phyloP scores from a whole-genome alignment of 2,888 invertebrate genomes.

The Limenitis arthemis region DNA sequence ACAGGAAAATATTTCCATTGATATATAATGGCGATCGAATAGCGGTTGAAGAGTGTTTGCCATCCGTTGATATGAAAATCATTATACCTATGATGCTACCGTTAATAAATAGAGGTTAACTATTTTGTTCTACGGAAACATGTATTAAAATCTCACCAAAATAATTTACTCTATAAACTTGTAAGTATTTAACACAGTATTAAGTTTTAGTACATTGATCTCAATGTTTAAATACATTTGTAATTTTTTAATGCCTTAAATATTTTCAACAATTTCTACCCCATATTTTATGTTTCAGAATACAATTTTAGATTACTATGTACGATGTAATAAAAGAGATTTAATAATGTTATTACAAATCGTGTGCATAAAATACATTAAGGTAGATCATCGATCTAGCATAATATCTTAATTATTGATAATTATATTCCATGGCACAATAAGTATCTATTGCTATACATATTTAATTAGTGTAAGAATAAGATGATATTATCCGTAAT shows the following conservation, averaged over 20 bases:
- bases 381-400: background rate
- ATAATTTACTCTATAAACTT: too few relatives aligned
- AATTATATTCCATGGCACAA: slow-evolving; percentile 42
- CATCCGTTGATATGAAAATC: background rate
- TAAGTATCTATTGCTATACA: slow-evolving; percentile 38
- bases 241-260: too few relatives aligned
- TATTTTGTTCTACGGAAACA: background rate
- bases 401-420: slow-evolving; percentile 12
- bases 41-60: slow-evolving; percentile 7
- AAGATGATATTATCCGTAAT: slow-evolving; percentile 41
- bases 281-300: too few relatives aligned
- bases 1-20: background rate
- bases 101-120: background rate
- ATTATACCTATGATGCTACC: background rate
- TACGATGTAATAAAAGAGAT: too few relatives aligned
- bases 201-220: too few relatives aligned
- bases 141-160: background rate
- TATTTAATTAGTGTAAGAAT: slow-evolving; percentile 44
- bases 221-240: too few relatives aligned
- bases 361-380: background rate
- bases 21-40: slow-evolving; percentile 7
- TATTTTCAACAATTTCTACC: too few relatives aligned
- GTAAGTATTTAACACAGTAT: too few relatives aligned
- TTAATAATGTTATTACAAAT: too few relatives aligned
- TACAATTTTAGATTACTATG: too few relatives aligned